phyloP scores from a whole-genome alignment of 1,140 invertebrate genomes.

The Conus betulinus region DNA sequence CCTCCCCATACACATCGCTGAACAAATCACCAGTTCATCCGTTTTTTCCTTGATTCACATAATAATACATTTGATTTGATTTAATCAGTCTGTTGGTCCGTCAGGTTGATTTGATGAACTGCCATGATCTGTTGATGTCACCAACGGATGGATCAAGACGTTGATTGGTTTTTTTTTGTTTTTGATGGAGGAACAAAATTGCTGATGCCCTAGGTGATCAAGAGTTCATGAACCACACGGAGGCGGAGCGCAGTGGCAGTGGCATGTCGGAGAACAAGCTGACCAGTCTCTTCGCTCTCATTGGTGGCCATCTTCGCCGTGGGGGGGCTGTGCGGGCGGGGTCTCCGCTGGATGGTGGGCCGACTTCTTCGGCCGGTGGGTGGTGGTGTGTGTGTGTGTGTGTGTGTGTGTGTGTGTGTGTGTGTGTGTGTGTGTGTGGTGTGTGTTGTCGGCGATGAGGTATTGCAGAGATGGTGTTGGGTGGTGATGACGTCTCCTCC shows the following conservation, averaged over 20 bases:
- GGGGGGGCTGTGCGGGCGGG: conserved; percentile 76
- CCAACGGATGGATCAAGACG: no score
- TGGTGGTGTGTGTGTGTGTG: neutral
- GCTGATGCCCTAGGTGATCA: conserved; percentile 83
- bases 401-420: neutral
- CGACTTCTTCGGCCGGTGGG: conserved; percentile 70
- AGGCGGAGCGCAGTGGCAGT: conserved; percentile 85
- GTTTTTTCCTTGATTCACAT: no score
- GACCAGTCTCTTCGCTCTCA: conserved; percentile 85
- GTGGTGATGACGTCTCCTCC: neutral
- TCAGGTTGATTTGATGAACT: no score
- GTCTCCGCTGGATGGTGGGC: conserved; percentile 70
- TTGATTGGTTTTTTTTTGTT: no score
- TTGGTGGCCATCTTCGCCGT: conserved; percentile 78
- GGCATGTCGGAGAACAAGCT: conserved; percentile 80
- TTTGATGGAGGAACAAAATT: no score
- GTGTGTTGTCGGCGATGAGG: neutral
- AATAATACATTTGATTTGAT: no score
- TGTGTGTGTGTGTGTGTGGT: neutral
- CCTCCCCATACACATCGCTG: no score
- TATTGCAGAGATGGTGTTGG: neutral
- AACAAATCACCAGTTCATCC: no score
- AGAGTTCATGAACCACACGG: conserved; percentile 93
- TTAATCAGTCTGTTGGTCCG: no score
- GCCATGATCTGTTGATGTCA: no score